Percentiles rank a stretch among this genome's conserved stretches.
Evolutionary conservation across 2,888 invertebrate species (phyloP).

Genomic region (Drosophila ochracea): DNA sequence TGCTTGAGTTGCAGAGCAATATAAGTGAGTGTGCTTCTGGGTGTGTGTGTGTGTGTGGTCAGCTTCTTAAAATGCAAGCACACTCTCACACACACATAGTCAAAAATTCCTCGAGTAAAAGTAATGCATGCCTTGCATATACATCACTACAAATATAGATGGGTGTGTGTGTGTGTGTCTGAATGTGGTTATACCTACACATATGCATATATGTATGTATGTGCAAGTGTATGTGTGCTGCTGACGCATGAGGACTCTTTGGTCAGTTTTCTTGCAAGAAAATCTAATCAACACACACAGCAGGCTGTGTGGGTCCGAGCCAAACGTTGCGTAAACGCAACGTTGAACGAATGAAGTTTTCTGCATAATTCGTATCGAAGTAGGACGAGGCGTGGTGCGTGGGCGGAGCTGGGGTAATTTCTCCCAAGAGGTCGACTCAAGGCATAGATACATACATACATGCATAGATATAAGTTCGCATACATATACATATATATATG

Average conservation of each 20-base stretch:
- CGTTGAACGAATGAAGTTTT: slow-evolving; percentile 67
- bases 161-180: slow-evolving; percentile 5
- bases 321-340: slow-evolving; percentile 73
- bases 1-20: slow-evolving; percentile 33
- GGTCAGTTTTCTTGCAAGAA: slow-evolving; percentile 82
- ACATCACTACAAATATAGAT: slow-evolving; percentile 18
- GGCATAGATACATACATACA: slow-evolving; percentile 28
- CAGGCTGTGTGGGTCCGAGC: slow-evolving; percentile 28
- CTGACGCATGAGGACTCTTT: slow-evolving; percentile 77
- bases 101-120: slow-evolving; percentile 75
- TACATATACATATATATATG: background rate
- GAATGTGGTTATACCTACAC: slow-evolving; percentile 46
- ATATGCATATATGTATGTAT: background rate
- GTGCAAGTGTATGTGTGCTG: slow-evolving; percentile 19
- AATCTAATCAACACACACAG: slow-evolving; percentile 77
- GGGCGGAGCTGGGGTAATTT: slow-evolving; percentile 58
- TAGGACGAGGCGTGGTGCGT: slow-evolving; percentile 1
- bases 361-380: slow-evolving; percentile 69
- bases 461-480: slow-evolving; percentile 28
- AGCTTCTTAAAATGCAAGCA: slow-evolving; percentile 21
- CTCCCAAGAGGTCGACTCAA: slow-evolving; percentile 62
- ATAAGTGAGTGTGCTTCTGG: slow-evolving; percentile 43
- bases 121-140: slow-evolving; percentile 60
- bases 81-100: slow-evolving; percentile 27
- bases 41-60: slow-evolving; percentile 18